phyloP scores from a whole-genome alignment of 2,888 invertebrate genomes.

The Heliconius aoede region DNA sequence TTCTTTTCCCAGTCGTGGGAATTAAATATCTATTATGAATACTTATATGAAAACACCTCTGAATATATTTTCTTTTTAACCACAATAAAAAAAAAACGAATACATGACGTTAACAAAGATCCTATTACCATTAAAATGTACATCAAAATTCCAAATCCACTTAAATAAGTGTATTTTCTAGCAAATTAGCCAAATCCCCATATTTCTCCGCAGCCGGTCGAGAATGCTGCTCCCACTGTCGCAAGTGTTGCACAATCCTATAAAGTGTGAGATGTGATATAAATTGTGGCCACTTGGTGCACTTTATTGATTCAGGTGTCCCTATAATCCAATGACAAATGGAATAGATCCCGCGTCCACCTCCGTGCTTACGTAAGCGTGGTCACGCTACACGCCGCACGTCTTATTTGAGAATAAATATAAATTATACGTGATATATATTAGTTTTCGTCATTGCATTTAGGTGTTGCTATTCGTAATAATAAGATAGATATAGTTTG shows the following conservation, averaged over 20 bases:
- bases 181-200: conserved; percentile 1
- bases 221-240: conserved; percentile 32
- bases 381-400: conserved; percentile 32
- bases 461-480: not conserved
- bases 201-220: conserved; percentile 4
- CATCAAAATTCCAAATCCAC: not conserved
- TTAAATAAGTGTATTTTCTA: not conserved
- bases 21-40: no score
- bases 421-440: conserved; percentile 24
- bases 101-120: not conserved
- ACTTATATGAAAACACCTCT: no score
- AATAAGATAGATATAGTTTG: not conserved
- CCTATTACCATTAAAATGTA: not conserved
- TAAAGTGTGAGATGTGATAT: conserved; percentile 37
- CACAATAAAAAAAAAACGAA: no score
- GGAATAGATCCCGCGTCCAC: conserved; percentile 44
- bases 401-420: conserved; percentile 22
- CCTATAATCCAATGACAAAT: conserved; percentile 46
- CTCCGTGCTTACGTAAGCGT: conserved; percentile 37
- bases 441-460: conserved; percentile 31
- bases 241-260: conserved; percentile 41
- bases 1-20: not conserved
- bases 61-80: no score
- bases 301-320: conserved; percentile 48
- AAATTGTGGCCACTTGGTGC: conserved; percentile 39